These are phyloP conservation scores for Chinchilla lanigera DNA, from an alignment of 2,113 vertebrate genomes.

Conservation along the genomic window DNA sequence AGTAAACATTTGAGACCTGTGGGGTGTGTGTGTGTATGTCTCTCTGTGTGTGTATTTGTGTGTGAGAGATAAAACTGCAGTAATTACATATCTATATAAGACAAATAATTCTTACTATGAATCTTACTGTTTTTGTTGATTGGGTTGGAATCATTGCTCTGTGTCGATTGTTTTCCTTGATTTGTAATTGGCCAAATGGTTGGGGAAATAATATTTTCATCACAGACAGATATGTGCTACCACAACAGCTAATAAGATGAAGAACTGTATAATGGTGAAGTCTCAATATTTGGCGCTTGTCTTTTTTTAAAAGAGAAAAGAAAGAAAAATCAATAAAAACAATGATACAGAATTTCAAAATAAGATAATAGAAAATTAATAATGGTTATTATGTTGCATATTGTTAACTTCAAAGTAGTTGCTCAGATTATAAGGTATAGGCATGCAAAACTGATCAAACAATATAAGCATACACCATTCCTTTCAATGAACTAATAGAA, in stretches of 20 bases:
- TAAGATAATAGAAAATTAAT: too few species aligned
- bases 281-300: background rate
- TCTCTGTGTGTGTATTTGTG: background rate
- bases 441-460: too few species aligned
- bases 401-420: too few species aligned
- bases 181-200: background rate
- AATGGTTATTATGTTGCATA: too few species aligned
- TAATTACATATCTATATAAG: slow-evolving; percentile 5
- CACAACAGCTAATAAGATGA: background rate
- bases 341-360: too few species aligned
- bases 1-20: slow-evolving; percentile 46
- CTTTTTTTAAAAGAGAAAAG: too few species aligned
- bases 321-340: too few species aligned
- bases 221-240: background rate
- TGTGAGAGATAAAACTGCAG: background rate
- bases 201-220: background rate
- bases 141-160: background rate
- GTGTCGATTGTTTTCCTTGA: background rate
- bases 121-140: background rate
- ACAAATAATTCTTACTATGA: background rate
- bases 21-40: background rate
- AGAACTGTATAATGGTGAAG: rapidly evolving
- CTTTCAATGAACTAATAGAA: too few species aligned
- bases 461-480: too few species aligned
- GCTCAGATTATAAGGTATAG: too few species aligned